Evolutionary conservation across 2,113 vertebrate species (phyloP).

Genomic region (Cyanoramphus novaezelandiae): DNA sequence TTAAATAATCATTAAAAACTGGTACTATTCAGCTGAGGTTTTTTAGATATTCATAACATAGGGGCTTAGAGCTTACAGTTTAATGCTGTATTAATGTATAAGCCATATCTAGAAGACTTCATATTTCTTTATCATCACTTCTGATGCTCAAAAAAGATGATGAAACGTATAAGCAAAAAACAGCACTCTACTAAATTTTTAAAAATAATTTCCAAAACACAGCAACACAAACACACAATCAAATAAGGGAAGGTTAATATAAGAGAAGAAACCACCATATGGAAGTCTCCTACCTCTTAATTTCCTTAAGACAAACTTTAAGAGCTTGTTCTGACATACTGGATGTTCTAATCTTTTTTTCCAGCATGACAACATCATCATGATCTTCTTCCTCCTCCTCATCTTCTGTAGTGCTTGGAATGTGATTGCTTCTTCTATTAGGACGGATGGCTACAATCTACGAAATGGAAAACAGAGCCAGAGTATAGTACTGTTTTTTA

Average conservation of each 20-base stretch:
- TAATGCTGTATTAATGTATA: neutral
- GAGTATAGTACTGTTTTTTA: neutral
- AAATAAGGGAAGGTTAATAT: neutral
- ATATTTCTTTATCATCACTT: neutral
- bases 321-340: constrained; percentile 92
- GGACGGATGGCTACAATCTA: constrained; percentile 85
- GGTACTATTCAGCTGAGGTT: neutral
- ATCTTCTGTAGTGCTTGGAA: constrained; percentile 80
- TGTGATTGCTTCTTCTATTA: constrained; percentile 78
- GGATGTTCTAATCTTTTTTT: constrained; percentile 87
- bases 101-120: neutral
- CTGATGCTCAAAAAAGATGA: neutral
- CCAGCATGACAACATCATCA: constrained; percentile 85
- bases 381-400: constrained; percentile 90
- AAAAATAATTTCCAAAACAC: neutral
- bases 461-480: neutral
- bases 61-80: neutral
- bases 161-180: neutral
- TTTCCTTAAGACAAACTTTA: constrained; percentile 91
- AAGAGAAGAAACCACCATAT: neutral
- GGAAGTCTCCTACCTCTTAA: constrained; percentile 82
- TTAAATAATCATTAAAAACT: neutral
- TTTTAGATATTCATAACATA: neutral
- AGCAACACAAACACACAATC: neutral
- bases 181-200: neutral